These are phyloP conservation scores for Macrosiphum euphorbiae DNA, from an alignment of 2,888 invertebrate species.

Conservation along the genomic window DNA sequence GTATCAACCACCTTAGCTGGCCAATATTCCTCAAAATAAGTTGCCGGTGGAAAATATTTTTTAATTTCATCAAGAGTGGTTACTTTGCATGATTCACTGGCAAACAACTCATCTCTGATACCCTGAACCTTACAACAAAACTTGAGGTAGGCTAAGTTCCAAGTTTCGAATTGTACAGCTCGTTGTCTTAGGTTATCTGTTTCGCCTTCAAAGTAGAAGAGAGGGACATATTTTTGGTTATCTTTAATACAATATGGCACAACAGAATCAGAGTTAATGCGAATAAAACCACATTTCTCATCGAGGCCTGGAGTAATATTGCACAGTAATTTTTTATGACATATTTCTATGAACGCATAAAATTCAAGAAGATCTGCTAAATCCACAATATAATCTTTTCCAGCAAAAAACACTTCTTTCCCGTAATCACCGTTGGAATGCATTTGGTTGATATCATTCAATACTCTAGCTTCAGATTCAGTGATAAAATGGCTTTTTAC, in stretches of 20 bases:
- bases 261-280: constrained; percentile 93
- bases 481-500: constrained; percentile 94
- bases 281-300: constrained; percentile 90
- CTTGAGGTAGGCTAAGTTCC: constrained; percentile 93
- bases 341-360: constrained; percentile 90
- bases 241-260: constrained; percentile 91
- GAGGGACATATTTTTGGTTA: constrained; percentile 87
- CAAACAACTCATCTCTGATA: constrained; percentile 90
- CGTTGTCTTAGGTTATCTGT: constrained; percentile 91
- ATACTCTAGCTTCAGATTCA: constrained; percentile 87
- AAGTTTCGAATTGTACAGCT: constrained; percentile 88
- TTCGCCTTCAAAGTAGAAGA: constrained; percentile 92
- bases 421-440: constrained; percentile 94
- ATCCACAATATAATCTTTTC: constrained; percentile 90
- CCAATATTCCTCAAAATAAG: too few species aligned
- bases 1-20: too few species aligned
- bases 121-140: constrained; percentile 96
- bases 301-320: constrained; percentile 71
- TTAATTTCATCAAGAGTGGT: constrained; percentile 91
- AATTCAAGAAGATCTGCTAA: constrained; percentile 90
- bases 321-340: constrained; percentile 85
- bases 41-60: constrained; percentile 89
- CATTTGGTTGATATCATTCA: constrained; percentile 92
- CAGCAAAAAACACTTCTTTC: constrained; percentile 86
- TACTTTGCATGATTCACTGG: constrained; percentile 90